Evolutionary conservation across 2,888 invertebrate genomes (phyloP).

Genomic region (Pimpla rufipes): DNA sequence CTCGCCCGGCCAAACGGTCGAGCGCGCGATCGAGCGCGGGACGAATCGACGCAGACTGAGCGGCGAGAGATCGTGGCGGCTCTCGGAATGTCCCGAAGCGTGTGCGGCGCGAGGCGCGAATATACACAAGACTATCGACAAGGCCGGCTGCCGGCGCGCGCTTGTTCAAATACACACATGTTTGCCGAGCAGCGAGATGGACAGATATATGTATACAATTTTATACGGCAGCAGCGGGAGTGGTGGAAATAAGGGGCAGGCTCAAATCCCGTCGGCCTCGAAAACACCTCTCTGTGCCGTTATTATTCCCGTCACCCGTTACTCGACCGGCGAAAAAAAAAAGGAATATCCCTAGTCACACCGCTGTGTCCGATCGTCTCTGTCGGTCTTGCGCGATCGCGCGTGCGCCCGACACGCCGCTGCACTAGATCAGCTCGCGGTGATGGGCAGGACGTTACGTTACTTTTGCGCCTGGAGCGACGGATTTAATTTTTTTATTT

Average conservation of each 20-base stretch:
- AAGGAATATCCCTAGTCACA: conserved; percentile 26
- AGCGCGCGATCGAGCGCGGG: neutral
- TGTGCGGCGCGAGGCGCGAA: conserved; percentile 35
- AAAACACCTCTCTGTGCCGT: conserved; percentile 79
- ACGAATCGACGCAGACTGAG: conserved; percentile 43
- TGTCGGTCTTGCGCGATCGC: conserved; percentile 20
- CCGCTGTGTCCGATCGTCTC: conserved; percentile 21
- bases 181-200: conserved; percentile 31
- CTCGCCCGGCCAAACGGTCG: conserved; percentile 8
- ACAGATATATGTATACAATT: too few species aligned
- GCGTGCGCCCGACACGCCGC: neutral
- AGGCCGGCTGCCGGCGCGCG: neutral
- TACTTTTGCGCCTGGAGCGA: neutral
- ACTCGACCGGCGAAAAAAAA: conserved; percentile 69
- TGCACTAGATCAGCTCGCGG: conserved; percentile 4
- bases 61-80: conserved; percentile 29
- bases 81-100: conserved; percentile 11
- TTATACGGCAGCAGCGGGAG: neutral
- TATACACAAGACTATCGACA: conserved; percentile 30
- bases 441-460: neutral
- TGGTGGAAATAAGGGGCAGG: conserved; percentile 34
- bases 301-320: conserved; percentile 81
- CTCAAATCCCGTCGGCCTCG: conserved; percentile 80
- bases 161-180: neutral
- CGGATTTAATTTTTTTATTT: neutral